A percentile compares a stretch with the other conserved stretches of the same genome.
Evolutionary conservation across 2,888 invertebrate genomes (phyloP).

Genomic region (Xestia c-nigrum): DNA sequence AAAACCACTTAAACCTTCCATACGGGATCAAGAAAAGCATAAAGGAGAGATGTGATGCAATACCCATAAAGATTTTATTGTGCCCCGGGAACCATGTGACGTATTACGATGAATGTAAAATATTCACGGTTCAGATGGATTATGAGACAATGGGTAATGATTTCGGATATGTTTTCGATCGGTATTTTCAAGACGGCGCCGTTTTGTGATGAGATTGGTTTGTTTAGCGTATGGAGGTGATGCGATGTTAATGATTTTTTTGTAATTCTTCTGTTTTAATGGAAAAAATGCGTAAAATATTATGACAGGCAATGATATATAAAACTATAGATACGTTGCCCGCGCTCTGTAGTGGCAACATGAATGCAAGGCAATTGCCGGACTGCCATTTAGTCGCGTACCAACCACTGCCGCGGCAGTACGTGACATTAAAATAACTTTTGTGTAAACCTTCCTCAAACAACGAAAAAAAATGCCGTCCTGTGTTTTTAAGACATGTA

Average conservation of each 20-base stretch:
- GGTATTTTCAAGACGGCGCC: constrained; percentile 33
- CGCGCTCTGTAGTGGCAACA: no score
- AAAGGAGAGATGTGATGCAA: constrained; percentile 81
- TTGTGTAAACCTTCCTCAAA: no score
- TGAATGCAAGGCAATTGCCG: no score
- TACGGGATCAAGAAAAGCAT: constrained; percentile 74
- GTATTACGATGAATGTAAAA: constrained; percentile 80
- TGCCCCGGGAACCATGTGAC: constrained; percentile 72
- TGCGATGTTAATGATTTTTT: neutral
- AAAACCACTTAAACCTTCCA: constrained; percentile 66
- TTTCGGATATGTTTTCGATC: constrained; percentile 63
- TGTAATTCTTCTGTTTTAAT: neutral
- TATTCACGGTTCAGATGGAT: constrained; percentile 82
- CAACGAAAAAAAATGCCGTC: no score
- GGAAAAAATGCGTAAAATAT: neutral
- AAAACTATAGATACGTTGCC: no score
- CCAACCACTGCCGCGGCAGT: no score
- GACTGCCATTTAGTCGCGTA: no score
- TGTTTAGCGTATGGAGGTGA: neutral
- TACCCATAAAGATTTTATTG: constrained; percentile 87
- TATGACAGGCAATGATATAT: no score
- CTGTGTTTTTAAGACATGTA: no score
- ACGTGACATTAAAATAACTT: no score
- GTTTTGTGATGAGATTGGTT: constrained; percentile 11
- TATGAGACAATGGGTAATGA: constrained; percentile 82